Percentiles rank a stretch among this genome's conserved stretches.
Conservation (phyloP, 2,797 vertebrate genomes). For the Peromyscus nudipes region DNA sequence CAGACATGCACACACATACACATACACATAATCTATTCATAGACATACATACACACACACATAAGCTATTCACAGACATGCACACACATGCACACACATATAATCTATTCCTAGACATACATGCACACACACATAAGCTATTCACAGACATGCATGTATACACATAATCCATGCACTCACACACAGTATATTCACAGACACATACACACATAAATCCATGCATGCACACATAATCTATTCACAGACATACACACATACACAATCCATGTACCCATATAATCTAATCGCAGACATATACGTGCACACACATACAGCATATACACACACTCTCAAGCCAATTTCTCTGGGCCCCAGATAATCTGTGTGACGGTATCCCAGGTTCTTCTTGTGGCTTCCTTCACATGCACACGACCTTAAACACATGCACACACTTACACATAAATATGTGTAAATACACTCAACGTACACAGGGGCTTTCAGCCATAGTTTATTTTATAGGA, state of each 20-base stretch:
- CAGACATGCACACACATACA: neutral
- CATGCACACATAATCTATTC: neutral
- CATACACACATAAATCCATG: neutral
- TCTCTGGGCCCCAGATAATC: neutral
- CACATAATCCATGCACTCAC: neutral
- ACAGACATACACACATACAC: neutral
- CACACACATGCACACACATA: neutral
- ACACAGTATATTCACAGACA: neutral
- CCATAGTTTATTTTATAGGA: neutral
- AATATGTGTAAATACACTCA: neutral
- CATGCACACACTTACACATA: neutral
- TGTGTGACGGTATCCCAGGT: neutral
- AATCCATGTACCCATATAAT: neutral
- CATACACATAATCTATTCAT: neutral
- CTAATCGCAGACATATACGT: neutral
- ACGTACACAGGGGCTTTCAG: neutral
- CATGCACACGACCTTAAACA: neutral
- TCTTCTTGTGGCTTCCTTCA: neutral
- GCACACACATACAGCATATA: neutral
- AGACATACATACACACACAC: neutral
- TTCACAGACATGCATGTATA: no score
- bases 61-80: no score
- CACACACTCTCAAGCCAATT: neutral
- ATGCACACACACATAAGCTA: neutral
- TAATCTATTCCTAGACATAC: neutral